Evolutionary conservation across 2,888 invertebrate species (phyloP).

Genomic region (Hirtodrosophila histrioides): DNA sequence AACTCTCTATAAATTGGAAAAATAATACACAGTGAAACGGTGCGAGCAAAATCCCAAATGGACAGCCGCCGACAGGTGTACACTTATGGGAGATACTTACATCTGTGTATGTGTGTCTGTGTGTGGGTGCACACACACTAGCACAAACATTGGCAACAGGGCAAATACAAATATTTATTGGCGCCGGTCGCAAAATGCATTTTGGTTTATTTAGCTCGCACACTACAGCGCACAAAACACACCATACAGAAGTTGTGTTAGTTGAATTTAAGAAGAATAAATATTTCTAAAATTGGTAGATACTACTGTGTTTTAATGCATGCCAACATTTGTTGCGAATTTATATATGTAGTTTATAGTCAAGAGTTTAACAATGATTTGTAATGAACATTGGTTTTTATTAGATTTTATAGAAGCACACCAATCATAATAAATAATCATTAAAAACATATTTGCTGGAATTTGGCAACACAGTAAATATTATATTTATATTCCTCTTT

Average conservation of each 20-base stretch:
- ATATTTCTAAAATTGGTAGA: slow-evolving; percentile 14
- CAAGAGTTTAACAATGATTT: too few species aligned
- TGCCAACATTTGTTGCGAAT: too few species aligned
- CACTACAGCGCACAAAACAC: background rate
- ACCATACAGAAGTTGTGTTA: background rate
- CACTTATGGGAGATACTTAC: slow-evolving; percentile 4
- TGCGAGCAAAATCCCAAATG: slow-evolving; percentile 23
- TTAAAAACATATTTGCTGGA: too few species aligned
- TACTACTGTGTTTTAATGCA: too few species aligned
- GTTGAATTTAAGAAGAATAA: background rate
- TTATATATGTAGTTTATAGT: too few species aligned
- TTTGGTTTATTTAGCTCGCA: slow-evolving; percentile 30
- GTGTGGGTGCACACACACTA: background rate
- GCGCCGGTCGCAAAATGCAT: slow-evolving; percentile 36
- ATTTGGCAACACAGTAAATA: too few species aligned
- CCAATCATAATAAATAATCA: too few species aligned
- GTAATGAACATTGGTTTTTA: too few species aligned
- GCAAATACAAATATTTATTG: slow-evolving; percentile 63
- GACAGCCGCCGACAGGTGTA: slow-evolving; percentile 6
- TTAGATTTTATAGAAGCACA: too few species aligned
- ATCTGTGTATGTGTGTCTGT: background rate
- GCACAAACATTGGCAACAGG: slow-evolving; percentile 8
- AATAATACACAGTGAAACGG: slow-evolving; percentile 12
- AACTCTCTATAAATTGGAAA: slow-evolving; percentile 24
- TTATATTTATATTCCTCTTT: too few species aligned